Evolutionary conservation across 2,797 vertebrate genomes (phyloP).

Genomic region (Sphenopsis melanotis): DNA sequence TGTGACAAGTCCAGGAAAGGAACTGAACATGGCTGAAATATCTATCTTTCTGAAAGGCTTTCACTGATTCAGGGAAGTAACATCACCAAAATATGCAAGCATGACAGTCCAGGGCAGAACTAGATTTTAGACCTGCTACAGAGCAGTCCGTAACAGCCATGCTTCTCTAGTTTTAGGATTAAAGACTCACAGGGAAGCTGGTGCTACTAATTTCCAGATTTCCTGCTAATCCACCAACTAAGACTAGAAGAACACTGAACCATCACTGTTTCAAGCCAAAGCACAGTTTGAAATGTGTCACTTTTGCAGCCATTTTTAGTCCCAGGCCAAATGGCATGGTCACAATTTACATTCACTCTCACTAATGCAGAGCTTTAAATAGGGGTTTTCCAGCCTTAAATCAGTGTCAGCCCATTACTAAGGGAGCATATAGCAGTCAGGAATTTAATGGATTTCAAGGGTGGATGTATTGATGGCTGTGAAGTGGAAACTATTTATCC

Average conservation of each 20-base stretch:
- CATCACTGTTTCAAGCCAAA: not conserved
- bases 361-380: conserved; percentile 16
- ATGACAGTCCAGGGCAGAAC: not conserved
- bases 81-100: not conserved
- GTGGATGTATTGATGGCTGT: conserved; percentile 28
- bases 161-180: not conserved
- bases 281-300: not conserved
- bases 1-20: not conserved
- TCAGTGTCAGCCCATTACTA: conserved; percentile 38
- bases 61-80: not conserved
- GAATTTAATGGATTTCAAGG: conserved; percentile 59
- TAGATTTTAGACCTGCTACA: not conserved
- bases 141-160: not conserved
- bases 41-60: conserved; percentile 11
- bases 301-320: not conserved
- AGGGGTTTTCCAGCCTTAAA: conserved; percentile 30
- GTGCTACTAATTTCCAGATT: not conserved
- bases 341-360: conserved; percentile 25
- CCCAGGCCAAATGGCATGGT: not conserved
- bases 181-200: not conserved
- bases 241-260: not conserved
- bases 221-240: not conserved
- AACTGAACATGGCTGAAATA: not conserved
- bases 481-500: conserved; percentile 68
- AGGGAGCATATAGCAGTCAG: not conserved